phyloP scores from a whole-genome alignment of 2,113 vertebrate species.

The Oryzias melastigma region DNA sequence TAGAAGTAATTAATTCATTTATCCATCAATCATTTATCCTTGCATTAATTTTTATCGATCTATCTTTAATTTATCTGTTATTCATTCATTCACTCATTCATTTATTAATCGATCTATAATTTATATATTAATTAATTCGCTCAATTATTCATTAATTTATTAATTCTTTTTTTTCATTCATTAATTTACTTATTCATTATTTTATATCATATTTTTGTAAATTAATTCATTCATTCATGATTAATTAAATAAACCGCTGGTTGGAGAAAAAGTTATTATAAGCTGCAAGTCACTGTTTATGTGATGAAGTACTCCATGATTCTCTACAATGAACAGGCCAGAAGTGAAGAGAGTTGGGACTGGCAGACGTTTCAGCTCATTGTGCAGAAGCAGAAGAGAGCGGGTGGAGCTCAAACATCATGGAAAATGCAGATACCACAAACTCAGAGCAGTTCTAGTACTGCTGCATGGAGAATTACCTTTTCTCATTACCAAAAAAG shows the following conservation, averaged over 20 bases:
- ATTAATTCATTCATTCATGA: too few relatives aligned
- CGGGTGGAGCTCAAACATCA: conserved; percentile 48
- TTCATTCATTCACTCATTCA: too few relatives aligned
- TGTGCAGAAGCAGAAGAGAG: conserved; percentile 35
- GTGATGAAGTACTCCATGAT: conserved; percentile 46
- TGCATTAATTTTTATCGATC: too few relatives aligned
- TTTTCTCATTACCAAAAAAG: background rate
- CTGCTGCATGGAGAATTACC: conserved; percentile 30
- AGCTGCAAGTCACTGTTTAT: conserved; percentile 37
- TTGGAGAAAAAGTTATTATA: conserved; percentile 1
- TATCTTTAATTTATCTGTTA: too few relatives aligned
- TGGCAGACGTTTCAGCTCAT: conserved; percentile 39
- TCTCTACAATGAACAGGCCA: conserved; percentile 35
- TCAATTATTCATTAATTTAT: too few relatives aligned
- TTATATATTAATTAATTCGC: too few relatives aligned
- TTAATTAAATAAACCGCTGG: background rate
- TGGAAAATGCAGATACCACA: conserved; percentile 46
- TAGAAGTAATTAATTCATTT: too few relatives aligned
- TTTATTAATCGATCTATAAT: too few relatives aligned
- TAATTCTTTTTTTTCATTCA: too few relatives aligned
- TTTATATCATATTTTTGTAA: too few relatives aligned
- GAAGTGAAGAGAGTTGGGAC: conserved; percentile 8
- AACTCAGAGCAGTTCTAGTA: conserved; percentile 21
- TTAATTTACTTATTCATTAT: too few relatives aligned
- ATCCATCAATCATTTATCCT: too few relatives aligned